phyloP scores from a whole-genome alignment of 2,888 invertebrate species.

The Andrena chrysosceles region DNA sequence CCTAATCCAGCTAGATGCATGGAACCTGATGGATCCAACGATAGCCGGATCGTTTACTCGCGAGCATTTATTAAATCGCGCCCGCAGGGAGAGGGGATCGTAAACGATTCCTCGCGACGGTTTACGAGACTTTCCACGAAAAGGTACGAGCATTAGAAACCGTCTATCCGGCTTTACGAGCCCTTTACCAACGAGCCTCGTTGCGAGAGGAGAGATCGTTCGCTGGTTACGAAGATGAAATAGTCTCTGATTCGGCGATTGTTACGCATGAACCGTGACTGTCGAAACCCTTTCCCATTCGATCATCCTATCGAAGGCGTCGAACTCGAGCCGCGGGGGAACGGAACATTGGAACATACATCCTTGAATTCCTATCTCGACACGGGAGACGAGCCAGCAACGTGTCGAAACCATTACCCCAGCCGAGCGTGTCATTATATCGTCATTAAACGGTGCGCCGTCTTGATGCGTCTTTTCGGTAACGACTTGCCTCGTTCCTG shows the following conservation, averaged over 20 bases:
- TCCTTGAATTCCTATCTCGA: background rate
- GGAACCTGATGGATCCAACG: conserved; percentile 53
- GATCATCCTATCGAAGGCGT: background rate
- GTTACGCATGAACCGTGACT: background rate
- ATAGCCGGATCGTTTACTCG: conserved; percentile 50
- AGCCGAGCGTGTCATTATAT: conserved; percentile 71
- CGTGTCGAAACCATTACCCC: conserved; percentile 70
- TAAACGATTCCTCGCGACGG: conserved; percentile 57
- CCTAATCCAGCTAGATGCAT: conserved; percentile 52
- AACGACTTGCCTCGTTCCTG: conserved; percentile 64
- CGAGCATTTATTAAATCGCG: conserved; percentile 66
- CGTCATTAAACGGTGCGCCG: conserved; percentile 67
- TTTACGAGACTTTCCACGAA: conserved; percentile 61
- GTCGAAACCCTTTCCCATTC: background rate
- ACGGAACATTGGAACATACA: background rate
- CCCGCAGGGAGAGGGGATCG: conserved; percentile 14
- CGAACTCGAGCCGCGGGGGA: background rate
- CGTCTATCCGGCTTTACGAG: conserved; percentile 51
- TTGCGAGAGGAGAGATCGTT: conserved; percentile 56
- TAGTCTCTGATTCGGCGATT: background rate
- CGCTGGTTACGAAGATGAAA: conserved; percentile 16
- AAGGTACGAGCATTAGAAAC: conserved; percentile 52
- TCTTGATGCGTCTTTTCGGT: conserved; percentile 70
- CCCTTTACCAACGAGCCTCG: conserved; percentile 49
- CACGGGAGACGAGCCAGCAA: conserved; percentile 25